Evolutionary conservation across 2,113 vertebrate genomes (phyloP), one percentile per base, ranked within the genome.

Genomic region (Leptobrachium leishanense): DNA sequence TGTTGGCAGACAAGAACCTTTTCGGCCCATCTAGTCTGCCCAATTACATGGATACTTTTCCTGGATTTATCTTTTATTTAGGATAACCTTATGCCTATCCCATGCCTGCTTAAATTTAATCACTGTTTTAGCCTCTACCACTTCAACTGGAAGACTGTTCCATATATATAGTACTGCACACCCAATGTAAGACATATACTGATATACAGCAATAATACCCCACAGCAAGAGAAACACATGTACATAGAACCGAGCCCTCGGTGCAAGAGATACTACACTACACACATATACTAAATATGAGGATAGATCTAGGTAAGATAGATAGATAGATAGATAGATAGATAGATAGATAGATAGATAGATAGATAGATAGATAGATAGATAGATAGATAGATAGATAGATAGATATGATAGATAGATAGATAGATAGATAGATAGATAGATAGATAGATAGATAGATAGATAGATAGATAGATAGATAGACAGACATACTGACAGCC

Each of bases 291-390:
- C 5, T 57, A 31, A 31, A 31, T 31, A 31, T 31, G 20, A 31
- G 20, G 20, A 31, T 31, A 31, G 20, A 31, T 31, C 20, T 31
- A 31, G 5, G 9, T 53, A 53, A 9, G 72, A 74, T 74, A 74
- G 72, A 74, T 55, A 73, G 72, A 73, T 55, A 54, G 72, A 74
- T 55, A 3, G 50, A 74, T 2, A 2, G 72, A 73, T 55, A 46
- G 72, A 73, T n/a, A n/a, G 72, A 74, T 74, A 74, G 72, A 74
- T 55, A 73, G 72, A 73, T 55, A 54, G 72, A 74, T 55, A 3
- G 50, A 74, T 2, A 2, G 72, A 73, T 55, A 46, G 72, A 73
- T n/a, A n/a, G 72, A 74, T 74, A 74, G 72, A 74, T 55, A 73
- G 72, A 73, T 55, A 54, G 72, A 74, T 55, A 3, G 50, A 74